Conservation (phyloP, 1,140 invertebrate genomes). For the Drosophila littoralis region DNA sequence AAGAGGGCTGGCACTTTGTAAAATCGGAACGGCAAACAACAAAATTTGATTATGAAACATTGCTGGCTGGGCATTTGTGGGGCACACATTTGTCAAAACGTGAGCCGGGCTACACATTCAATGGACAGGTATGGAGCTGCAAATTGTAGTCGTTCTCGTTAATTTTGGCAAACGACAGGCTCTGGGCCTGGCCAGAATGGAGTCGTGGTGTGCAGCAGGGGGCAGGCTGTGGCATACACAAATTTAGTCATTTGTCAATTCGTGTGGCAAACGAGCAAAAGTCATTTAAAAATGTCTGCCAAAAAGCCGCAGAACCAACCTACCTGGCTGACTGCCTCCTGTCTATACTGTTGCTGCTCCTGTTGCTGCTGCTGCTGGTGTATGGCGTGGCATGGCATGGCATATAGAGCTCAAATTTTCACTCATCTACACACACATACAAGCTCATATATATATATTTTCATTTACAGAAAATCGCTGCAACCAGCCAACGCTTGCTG, state of each 20-base stretch:
- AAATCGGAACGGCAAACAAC: conserved; percentile 21
- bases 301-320: conserved; percentile 36
- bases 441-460: conserved; percentile 35
- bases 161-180: conserved; percentile 34
- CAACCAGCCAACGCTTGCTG: conserved; percentile 89
- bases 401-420: not conserved
- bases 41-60: conserved; percentile 64
- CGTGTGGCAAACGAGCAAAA: conserved; percentile 57
- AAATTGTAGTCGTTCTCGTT: conserved; percentile 28
- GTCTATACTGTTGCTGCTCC: not conserved
- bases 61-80: conserved; percentile 32
- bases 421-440: not conserved
- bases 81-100: conserved; percentile 49
- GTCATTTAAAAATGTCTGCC: conserved; percentile 59
- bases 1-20: conserved; percentile 26
- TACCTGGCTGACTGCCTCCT: conserved; percentile 4
- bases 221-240: conserved; percentile 32
- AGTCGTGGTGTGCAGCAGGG: not conserved
- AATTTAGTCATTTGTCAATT: conserved; percentile 65
- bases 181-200: not conserved
- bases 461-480: conserved; percentile 89
- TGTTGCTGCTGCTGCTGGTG: not conserved
- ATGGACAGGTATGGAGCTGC: conserved; percentile 4
- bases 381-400: conserved; percentile 23
- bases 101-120: conserved; percentile 12